These are phyloP conservation scores for Habroteleia sp. DNA, from an alignment of 2,888 invertebrate species.

Conservation along the genomic window DNA sequence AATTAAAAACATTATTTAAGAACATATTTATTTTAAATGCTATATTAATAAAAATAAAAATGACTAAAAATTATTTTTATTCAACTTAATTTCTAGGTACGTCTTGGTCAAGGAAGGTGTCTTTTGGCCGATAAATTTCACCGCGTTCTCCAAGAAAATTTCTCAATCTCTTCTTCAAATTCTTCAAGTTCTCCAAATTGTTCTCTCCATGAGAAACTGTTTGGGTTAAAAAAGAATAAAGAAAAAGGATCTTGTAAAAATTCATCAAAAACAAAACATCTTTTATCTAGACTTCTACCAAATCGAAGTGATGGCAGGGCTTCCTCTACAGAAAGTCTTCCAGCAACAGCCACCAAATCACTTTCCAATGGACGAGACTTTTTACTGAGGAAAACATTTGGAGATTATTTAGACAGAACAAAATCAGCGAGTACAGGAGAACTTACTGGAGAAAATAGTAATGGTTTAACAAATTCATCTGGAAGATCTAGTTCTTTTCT, in stretches of 20 bases:
- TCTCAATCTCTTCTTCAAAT: conserved; percentile 58
- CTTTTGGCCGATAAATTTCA: conserved; percentile 78
- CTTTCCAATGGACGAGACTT: conserved; percentile 57
- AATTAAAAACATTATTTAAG: too few relatives aligned
- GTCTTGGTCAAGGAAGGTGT: conserved; percentile 78
- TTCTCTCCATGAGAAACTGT: conserved; percentile 61
- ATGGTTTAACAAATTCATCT: conserved; percentile 25
- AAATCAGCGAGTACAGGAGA: conserved; percentile 79
- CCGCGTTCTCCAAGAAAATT: conserved; percentile 73
- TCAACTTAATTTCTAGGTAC: too few relatives aligned
- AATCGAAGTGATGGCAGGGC: conserved; percentile 70
- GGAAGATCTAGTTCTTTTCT: conserved; percentile 61
- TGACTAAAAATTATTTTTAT: too few relatives aligned
- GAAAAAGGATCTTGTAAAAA: conserved; percentile 33
- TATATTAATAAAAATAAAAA: too few relatives aligned
- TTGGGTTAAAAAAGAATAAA: conserved; percentile 46
- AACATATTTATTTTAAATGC: too few relatives aligned
- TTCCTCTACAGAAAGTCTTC: conserved; percentile 76
- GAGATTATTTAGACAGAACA: conserved; percentile 71
- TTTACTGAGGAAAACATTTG: conserved; percentile 55
- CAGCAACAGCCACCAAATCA: conserved; percentile 57
- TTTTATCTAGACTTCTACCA: conserved; percentile 60
- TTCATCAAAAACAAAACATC: conserved; percentile 45
- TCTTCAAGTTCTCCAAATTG: conserved; percentile 4
- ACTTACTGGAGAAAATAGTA: conserved; percentile 65